Base-by-base conservation (phyloP, 1,140 invertebrate genomes). In the Hylaeus anthracinus region DNA sequence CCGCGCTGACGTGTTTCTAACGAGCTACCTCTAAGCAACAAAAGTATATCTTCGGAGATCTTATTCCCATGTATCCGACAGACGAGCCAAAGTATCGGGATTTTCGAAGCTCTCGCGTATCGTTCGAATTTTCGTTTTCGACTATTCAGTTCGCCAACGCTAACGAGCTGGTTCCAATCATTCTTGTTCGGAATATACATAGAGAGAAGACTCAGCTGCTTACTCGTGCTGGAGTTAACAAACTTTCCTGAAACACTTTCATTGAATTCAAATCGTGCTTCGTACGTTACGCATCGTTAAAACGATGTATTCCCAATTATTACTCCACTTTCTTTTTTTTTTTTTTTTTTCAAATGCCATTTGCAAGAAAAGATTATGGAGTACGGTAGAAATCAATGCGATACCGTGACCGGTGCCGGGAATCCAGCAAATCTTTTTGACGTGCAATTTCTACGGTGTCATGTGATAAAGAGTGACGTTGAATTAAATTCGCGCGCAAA, bases 401-500 rank as follows among this genome's bases (percentile, higher is more conserved):
- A 6, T 15, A 12, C 15, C 10, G 48, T 51, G 41, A 65, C 65
- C 58, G 66, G 45, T 75, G 74, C 61, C 58, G 72, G 79, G 71
- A 72, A 63, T 65, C 41, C 56, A n/a, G 71, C 79, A 80, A 86
- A 86, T 86, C 77, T 83, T 82, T 63, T 53, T 79, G 85, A 83
- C 85, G 9, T 83, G 77, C 76, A 86, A 86, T 86, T 86, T 86
- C 79, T 56, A 63, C 84, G 81, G 63, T 77, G 85, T 83, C 84
- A 79, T 63, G 55, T 58, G 72, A 69, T 73, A 76, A 43, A 64
- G 85, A 86, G 81, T 86, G 85, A 80, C 85, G 84, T 86, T 86
- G 82, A 83, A 86, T 86, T 86, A 86, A 86, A 86, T 83, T 80
- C 73, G 75, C 74, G 75, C 56, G 48, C 76, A 63, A 76, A 75